phyloP scores from a whole-genome alignment of 2,113 vertebrate species.

The Andinoacara biseriatus region DNA sequence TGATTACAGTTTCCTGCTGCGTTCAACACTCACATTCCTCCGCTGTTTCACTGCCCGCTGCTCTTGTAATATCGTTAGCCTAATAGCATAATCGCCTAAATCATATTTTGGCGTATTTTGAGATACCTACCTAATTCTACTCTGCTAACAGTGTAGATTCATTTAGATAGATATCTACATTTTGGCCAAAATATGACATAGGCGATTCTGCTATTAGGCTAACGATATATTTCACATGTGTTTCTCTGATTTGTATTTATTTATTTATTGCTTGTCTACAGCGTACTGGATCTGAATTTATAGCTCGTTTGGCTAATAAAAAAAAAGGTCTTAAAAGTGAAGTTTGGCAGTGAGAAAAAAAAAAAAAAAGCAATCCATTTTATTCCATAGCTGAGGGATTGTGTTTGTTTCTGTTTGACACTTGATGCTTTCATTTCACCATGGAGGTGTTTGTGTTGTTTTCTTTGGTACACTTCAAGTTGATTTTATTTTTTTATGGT shows the following conservation, averaged over 20 bases:
- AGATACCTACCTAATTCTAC: too few species aligned
- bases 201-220: too few species aligned
- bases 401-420: conserved; percentile 1
- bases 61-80: not conserved
- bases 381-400: not conserved
- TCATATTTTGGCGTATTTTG: too few species aligned
- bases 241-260: not conserved
- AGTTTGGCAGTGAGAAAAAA: conserved; percentile 1
- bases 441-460: not conserved
- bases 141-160: too few species aligned
- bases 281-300: not conserved
- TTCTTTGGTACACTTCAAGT: not conserved
- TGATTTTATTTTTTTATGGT: conserved; percentile 6
- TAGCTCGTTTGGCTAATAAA: not conserved
- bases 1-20: not conserved
- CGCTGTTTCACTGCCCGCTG: not conserved
- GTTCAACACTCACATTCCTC: not conserved
- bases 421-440: not conserved
- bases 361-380: not conserved
- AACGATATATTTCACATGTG: not conserved
- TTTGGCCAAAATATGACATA: too few species aligned
- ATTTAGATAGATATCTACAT: too few species aligned
- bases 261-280: not conserved
- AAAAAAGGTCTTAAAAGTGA: not conserved
- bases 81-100: too few species aligned